Base-by-base conservation (phyloP, 2,113 vertebrate species). In the Mormyrus iriodes region DNA sequence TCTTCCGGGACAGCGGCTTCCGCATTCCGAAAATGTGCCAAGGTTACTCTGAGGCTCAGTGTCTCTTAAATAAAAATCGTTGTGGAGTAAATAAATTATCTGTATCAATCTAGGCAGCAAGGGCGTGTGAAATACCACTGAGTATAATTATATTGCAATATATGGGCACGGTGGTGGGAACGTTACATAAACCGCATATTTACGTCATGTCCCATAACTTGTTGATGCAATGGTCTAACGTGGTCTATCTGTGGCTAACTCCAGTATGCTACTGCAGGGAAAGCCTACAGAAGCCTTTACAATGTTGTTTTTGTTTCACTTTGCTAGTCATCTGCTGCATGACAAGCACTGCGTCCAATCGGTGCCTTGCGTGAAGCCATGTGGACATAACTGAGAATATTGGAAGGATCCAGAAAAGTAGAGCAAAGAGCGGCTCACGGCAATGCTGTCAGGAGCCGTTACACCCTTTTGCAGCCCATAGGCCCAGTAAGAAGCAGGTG, bases 1-100 rank as follows among this genome's bases (percentile, higher is more conserved):
- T 90, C 90, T 90, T 89, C 90, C 90, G 91, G 90, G 93, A 91
- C 93, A 91, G 92, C 87, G 88, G 76, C 65, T 86, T 90, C 88
- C 35, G 86, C 65, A 65, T 89, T 90, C 31, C 88, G 90, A 93
- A 88, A 91, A 90, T 51, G 31, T 88, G 39, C 90, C 90, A 93
- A 94, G 93, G 94, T 94, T 93, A 92, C 90, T 88, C 86, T 2
- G 49, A 83, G 91, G 90, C 93, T 93, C 93, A 88, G 91, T 91
- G 91, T 89, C 92, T 93, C 91, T 92, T 92, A 93, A 94, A 94
- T 94, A 90, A 94, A 88, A 94, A 93, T 89, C 92, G 86, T 93
- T 91, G 2, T 83, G 88, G 92, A 92, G 93, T 93, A 93, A 94
- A 94, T 94, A 92, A 93, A 93, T 95, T 92, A 93, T 93, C 91